Evolutionary conservation across 1,140 invertebrate genomes (phyloP), one percentile per base, ranked within the genome.

Genomic region (Rhagoletis zephyria): DNA sequence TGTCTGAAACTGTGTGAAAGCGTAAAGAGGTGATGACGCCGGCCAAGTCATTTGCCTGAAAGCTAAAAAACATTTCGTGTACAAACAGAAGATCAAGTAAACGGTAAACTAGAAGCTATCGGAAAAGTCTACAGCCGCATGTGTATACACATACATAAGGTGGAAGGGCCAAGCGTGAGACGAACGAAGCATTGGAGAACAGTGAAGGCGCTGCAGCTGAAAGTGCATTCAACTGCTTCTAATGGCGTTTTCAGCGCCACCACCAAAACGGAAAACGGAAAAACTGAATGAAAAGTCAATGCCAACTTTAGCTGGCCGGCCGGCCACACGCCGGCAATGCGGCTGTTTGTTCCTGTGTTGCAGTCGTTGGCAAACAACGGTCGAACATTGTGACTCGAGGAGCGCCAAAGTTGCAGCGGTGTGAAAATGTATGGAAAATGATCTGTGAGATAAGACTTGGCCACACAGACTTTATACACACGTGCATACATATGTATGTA

Each of bases 201-300:
- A 19, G 64, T 63, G n/a, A 19, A 7, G 74, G 74, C 74, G n/a
- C 74, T 81, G 74, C 48, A 9, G 42, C 12, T 6, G 74, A 81
- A 81, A 81, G 74, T 81, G 74, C 74, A 81, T 81, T 81, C 74
- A 81, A 81, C 74, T 81, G 74, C 74, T 30, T 81, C 74, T 81
- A 81, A 81, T 81, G 74, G 74, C 74, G 30, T 81, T 67, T 1
- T 63, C 45, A 48, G 9, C 74, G 56, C 48, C 74, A n/a, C 16
- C 48, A 56, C 12, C 42, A 16, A 30, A 56, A 81, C 16, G 5
- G 9, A 19, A n/a, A 30, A 16, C 5, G 45, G 30, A 74, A 67
- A 67, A 5, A 42, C 14, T 81, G 14, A 81, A 81, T 56, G 74
- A 81, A 81, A 81, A 81, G 48, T 56, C 48, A 56, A 81, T 81